Base-by-base conservation (phyloP, 2,113 vertebrate species). In the Otus sunia region DNA sequence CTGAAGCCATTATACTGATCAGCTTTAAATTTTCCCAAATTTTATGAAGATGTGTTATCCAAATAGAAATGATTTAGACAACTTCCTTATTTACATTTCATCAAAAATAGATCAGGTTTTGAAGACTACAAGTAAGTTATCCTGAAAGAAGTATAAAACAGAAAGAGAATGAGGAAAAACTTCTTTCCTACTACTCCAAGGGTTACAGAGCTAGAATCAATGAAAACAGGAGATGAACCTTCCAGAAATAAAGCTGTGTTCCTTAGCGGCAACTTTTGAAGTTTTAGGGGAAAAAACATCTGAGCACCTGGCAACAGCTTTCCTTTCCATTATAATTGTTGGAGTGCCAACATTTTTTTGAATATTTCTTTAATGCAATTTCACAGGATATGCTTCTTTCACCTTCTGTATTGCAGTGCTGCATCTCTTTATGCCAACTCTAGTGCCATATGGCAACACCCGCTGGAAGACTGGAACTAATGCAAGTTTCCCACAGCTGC, bases 401-500 rank as follows among this genome's bases (percentile, higher is more conserved):
- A 49, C 45, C 45, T 47, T 72, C 59, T 22, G 27, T 29, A 19
- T 15, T 63, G 39, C 56, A 73, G 19, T 5, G 25, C 25, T 86
- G 52, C 69, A 27, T 56, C 27, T 53, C 64, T 41, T 74, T 72
- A 17, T 25, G 16, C 32, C 17, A 55, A 1, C 20, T 39, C 36
- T 36, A 34, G 27, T 19, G 62, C 49, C 63, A 29, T 62, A 37
- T 45, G 78, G 59, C 67, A 73, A 71, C 62, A 68, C 6, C 11
- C 3, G 1, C 41, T 78, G 36, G 14, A 59, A 73, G 58, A 67
- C n/a, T 82, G 77, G 59, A 97, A 86, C 50, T 53, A 66, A 82
- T 34, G 32, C 15, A 50, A n/a, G 45, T 84, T 94, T 85, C 71
- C 64, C 69, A 82, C 72, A 93, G 72, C 62, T 90, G 62, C 71